Evolutionary conservation across 2,113 vertebrate genomes (phyloP), one percentile per base, ranked within the genome.

Genomic region (Garra rufa): DNA sequence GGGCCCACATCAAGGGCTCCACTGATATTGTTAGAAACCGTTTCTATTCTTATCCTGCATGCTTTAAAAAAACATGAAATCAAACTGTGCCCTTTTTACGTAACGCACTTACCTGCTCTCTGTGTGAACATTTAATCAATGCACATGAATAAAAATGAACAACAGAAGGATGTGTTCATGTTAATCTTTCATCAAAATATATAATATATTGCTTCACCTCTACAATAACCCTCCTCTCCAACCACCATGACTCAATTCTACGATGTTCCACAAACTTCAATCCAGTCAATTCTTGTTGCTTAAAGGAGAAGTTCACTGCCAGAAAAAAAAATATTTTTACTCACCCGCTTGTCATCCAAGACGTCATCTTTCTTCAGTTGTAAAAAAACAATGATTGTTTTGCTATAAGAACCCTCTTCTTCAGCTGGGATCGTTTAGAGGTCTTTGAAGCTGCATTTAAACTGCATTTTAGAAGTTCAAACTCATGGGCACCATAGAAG

Each of bases 1-100:
- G 30, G 30, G 75, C 75, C 73, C 30, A 57, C 75, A 57, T 77
- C 75, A 41, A 77, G 52, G 34, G 52, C 75, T 59, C 21, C 17
- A 24, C 11, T 9, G 52, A 59, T 59, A 77, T 9, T 17, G 52
- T 38, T 11, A 57, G 6, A 52, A 34, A 15, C 41, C 1, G 2
- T 73, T 26, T 46, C 41, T 73, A 9, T 73, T 73, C 5, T 26
- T 44, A 73, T 67, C 8, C 9, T 14, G 41, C 24, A n/a, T 57
- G 19, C 8, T 57, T 14, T 48, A 30, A 69, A 38, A n/a, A 38
- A 21, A 38, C 30, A 13, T 4, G 1, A 65, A 46, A 19, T 80
- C 21, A 61, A 59, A 65, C 61, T 59, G n/a, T n/a, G n/a, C n/a
- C n/a, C n/a, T n/a, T n/a, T n/a, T n/a, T n/a, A n/a, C n/a, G 9